phyloP scores from a whole-genome alignment of 1,140 invertebrate genomes.

The Pseudomyrmex cubaensis region DNA sequence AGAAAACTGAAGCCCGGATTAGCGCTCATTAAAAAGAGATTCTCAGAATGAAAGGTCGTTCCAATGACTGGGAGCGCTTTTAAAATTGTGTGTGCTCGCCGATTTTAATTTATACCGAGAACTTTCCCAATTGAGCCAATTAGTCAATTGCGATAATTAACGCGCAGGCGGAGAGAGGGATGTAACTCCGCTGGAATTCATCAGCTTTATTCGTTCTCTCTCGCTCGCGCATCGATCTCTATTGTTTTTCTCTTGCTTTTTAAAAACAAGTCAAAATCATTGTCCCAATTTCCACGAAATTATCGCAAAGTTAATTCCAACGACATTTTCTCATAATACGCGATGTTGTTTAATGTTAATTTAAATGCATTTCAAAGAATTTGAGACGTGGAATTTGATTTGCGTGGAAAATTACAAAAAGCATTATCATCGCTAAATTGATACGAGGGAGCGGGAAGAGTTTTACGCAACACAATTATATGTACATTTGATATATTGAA shows the following conservation, averaged over 20 bases:
- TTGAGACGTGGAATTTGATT: background rate
- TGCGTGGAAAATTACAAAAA: background rate
- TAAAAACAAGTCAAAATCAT: too few species aligned
- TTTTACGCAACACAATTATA: constrained; percentile 41
- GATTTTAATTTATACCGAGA: constrained; percentile 77
- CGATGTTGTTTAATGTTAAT: background rate
- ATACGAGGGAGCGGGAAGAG: constrained; percentile 23
- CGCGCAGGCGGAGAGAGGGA: constrained; percentile 18
- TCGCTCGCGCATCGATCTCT: background rate
- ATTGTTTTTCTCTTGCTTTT: background rate
- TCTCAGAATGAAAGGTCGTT: constrained; percentile 43
- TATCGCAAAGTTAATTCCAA: background rate
- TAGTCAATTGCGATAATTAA: constrained; percentile 81
- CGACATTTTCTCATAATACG: background rate
- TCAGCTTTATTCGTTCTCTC: background rate
- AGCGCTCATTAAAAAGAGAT: constrained; percentile 32
- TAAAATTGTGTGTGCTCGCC: constrained; percentile 62
- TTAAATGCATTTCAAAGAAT: background rate
- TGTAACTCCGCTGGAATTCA: constrained; percentile 37
- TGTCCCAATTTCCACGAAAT: background rate
- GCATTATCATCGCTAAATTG: background rate
- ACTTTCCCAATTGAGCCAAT: constrained; percentile 81
- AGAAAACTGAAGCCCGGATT: constrained; percentile 18
- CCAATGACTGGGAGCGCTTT: constrained; percentile 47
- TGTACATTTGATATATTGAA: constrained; percentile 78